Conservation (phyloP, 2,113 vertebrate species). For the Gopherus evgoodei region DNA sequence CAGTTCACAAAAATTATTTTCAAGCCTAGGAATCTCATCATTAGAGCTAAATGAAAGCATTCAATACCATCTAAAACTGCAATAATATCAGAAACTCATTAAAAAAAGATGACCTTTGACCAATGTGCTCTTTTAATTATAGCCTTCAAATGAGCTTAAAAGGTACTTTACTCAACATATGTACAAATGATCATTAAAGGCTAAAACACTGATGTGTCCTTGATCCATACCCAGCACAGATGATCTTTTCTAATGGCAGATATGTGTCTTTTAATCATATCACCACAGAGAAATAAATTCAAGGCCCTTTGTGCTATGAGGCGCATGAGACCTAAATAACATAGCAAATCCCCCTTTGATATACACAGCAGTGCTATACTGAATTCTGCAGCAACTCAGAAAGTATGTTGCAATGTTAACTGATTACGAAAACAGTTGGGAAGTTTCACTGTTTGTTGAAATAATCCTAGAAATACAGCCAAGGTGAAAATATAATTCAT, state of each 20-base stretch:
- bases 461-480: background rate
- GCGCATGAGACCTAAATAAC: background rate
- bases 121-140: background rate
- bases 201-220: background rate
- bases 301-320: background rate
- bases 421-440: fast-evolving
- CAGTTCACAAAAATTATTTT: background rate
- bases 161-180: background rate
- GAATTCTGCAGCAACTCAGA: background rate
- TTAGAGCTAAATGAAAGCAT: background rate
- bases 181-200: background rate
- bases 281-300: background rate
- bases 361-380: background rate
- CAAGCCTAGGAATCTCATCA: background rate
- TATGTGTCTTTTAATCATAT: background rate
- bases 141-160: background rate
- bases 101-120: background rate
- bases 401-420: background rate
- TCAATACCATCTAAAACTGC: background rate
- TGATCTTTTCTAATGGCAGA: background rate
- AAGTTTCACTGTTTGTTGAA: background rate
- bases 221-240: background rate
- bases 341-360: background rate
- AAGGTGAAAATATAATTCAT: background rate
- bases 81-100: background rate